Conservation (phyloP, 2,888 invertebrate genomes). For the Subacronicta megacephala region DNA sequence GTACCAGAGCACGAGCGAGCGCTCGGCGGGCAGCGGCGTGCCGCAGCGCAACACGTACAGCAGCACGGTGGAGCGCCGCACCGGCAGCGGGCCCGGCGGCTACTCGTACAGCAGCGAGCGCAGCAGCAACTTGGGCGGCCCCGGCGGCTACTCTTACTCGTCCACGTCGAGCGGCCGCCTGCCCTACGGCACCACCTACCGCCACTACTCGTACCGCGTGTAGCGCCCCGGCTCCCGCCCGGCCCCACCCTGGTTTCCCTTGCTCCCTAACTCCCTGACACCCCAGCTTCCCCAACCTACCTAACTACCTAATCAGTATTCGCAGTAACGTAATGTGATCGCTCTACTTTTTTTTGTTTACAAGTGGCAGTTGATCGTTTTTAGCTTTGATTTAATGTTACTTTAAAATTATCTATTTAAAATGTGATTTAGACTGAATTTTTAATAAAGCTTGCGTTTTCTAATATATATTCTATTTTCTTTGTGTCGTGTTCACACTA, state of each 20-base stretch:
- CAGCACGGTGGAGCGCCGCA: slow-evolving; percentile 92
- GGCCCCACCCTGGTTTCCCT: slow-evolving; percentile 50
- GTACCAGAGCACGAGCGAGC: slow-evolving; percentile 91
- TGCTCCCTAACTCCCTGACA: slow-evolving; percentile 57
- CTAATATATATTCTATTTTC: slow-evolving; percentile 77
- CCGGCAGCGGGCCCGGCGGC: slow-evolving; percentile 93
- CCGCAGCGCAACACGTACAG: slow-evolving; percentile 92
- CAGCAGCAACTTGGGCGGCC: slow-evolving; percentile 92
- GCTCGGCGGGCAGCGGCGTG: slow-evolving; percentile 80
- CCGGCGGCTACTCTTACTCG: slow-evolving; percentile 96
- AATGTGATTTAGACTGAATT: slow-evolving; percentile 86
- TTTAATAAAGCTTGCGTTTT: slow-evolving; percentile 89
- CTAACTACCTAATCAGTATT: slow-evolving; percentile 84
- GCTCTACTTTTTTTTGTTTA: slow-evolving; percentile 79
- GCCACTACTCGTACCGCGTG: slow-evolving; percentile 96
- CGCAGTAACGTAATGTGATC: slow-evolving; percentile 83
- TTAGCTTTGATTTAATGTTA: slow-evolving; percentile 77
- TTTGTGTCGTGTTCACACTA: slow-evolving; percentile 72
- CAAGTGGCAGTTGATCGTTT: slow-evolving; percentile 80
- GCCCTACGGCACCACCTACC: slow-evolving; percentile 95
- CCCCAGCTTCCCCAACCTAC: slow-evolving; percentile 63
- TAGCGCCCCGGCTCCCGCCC: slow-evolving; percentile 86
- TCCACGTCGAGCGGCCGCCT: slow-evolving; percentile 94
- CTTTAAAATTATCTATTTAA: slow-evolving; percentile 74
- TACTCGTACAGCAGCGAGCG: slow-evolving; percentile 94